Base-by-base conservation (phyloP, 2,797 vertebrate genomes). In the Erpetoichthys calabaricus region DNA sequence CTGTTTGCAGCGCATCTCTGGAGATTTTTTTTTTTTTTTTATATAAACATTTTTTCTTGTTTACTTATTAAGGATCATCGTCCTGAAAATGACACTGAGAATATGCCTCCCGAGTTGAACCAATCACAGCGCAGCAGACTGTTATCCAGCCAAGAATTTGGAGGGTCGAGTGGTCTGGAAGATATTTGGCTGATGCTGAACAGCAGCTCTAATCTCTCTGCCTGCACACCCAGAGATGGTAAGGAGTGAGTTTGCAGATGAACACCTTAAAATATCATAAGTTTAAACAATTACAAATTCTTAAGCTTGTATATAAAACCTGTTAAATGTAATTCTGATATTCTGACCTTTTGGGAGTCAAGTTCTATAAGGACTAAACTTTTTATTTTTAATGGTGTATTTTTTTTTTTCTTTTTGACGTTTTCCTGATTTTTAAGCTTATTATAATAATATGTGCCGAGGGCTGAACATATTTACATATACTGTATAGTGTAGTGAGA, bases 101-200 rank as follows among this genome's bases (percentile, higher is more conserved):
- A 73, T 55, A 60, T 25, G 51, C 60, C 67, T 52, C 70, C 73
- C 55, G 54, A 56, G 8, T 56, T 10, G 0, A 3, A 45, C 56
- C 69, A 51, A 47, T 67, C 70, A 44, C 76, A 57, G 5, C 56
- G 42, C 1, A 3, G 57, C 5, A 59, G 4, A 4, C 54, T 57
- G 57, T 57, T 69, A 2, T 2, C 6, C 9, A 59, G 53, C 44
- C 51, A 47, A 7, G 54, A n/a, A n/a, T 4, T 10, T 7, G 8
- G 5, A 3, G 58, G 51, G 55, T 5, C 53, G 67, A 64, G 57
- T 1, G 86, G 84, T 6, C 76, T 89, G 55, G 84, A 83, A 59
- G 82, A 81, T 43, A 67, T 86, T 43, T 92, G 89, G 86, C 77
- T 79, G 62, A 68, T 80, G 42, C 68, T 84, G 60, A 88, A 91